These are phyloP conservation scores for Furnarius figulus DNA, from an alignment of 2,113 vertebrate species.

Conservation along the genomic window DNA sequence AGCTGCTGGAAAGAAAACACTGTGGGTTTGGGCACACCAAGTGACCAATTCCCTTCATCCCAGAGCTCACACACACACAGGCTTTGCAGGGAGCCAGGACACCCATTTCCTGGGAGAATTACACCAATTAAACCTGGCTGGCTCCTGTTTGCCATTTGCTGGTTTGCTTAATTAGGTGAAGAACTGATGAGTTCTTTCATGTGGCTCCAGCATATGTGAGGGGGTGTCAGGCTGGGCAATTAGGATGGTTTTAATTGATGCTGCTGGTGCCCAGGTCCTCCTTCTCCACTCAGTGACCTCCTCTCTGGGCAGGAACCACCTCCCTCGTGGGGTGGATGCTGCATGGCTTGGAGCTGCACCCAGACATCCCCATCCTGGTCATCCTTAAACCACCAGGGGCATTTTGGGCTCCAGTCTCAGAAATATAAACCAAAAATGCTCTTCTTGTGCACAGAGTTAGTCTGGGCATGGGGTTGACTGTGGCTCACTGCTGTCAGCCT, in stretches of 20 bases:
- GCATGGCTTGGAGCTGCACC: background rate
- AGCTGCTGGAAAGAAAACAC: background rate
- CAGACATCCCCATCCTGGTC: background rate
- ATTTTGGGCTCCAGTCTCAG: background rate
- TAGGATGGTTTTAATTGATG: background rate
- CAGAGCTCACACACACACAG: fast-evolving
- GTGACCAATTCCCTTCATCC: fast-evolving
- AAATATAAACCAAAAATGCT: background rate
- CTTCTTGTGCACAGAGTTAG: background rate
- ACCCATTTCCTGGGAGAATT: background rate
- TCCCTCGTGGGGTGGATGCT: background rate
- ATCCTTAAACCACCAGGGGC: background rate
- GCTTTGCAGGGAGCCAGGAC: background rate
- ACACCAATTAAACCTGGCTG: background rate
- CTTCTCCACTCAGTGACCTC: background rate
- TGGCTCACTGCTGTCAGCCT: background rate
- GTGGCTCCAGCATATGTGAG: background rate
- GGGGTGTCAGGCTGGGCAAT: background rate
- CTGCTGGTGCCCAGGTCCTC: background rate
- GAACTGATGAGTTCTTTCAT: background rate
- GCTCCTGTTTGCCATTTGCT: background rate
- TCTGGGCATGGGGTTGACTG: background rate
- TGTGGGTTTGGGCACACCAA: background rate
- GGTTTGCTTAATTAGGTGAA: constrained; percentile 13
- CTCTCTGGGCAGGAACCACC: background rate